Base-by-base conservation (phyloP, 2,888 invertebrate genomes). In the Melanotus villosus region DNA sequence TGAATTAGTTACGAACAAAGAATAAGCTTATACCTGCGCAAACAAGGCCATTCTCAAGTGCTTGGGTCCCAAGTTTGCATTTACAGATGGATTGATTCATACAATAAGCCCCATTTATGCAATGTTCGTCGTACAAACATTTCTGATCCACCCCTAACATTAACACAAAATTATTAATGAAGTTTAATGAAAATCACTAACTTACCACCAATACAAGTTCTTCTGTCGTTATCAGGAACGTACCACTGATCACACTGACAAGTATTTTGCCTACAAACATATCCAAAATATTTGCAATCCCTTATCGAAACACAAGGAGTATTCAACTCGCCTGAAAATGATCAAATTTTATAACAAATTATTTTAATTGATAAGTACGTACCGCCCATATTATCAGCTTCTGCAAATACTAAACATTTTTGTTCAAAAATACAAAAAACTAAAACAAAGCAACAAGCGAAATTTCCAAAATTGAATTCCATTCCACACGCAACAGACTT, bases 71-170 rank as follows among this genome's bases (percentile, higher is more conserved):
- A 7, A 81, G 80, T 75, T 84, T 83, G 71, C 84, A 84, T 75
- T 81, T 79, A 72, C 85, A 85, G 38, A 75, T 78, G 18, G 75
- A 76, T 75, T 84, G 83, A 58, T 80, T 77, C 77, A 83, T 79
- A 73, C 85, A 85, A 73, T 77, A 85, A 2, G 84, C 84, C 3
- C 83, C 83, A 45, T 82, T 81, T 63, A 85, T 83, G 72, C 85
- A 85, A 63, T 85, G 83, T 65, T 82, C 83, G 72, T 85, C 85
- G 65, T 85, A 85, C 45, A 78, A 73, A 74, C 85, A 85, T 71
- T 73, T 79, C 70, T 83, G 80, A 58, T 81, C 81, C 1, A 85
- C 78, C 65, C 79, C 85, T 85, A 64, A n/a, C 34, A 32, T 14
- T 23, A 30, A 63, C 14, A 56, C 18, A 32, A 34, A 32, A 10